phyloP scores from a whole-genome alignment of 2,797 vertebrate species.

The Manis pentadactyla region DNA sequence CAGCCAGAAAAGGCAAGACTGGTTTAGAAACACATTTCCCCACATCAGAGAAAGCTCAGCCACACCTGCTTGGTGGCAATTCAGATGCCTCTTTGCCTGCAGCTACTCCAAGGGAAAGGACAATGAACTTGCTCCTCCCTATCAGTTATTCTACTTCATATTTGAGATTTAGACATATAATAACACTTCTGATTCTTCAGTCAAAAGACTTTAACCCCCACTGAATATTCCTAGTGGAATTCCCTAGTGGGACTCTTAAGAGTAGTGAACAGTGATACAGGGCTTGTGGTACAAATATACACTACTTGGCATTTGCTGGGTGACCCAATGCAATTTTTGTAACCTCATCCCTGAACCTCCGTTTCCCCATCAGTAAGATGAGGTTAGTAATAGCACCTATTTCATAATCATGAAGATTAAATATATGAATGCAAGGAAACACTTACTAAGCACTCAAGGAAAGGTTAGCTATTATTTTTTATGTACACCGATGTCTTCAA shows the following conservation, averaged over 20 bases:
- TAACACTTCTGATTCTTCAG: not conserved
- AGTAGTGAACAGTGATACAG: not conserved
- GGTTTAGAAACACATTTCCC: not conserved
- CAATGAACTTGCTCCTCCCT: not conserved
- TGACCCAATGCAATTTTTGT: not conserved
- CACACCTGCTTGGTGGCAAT: not conserved
- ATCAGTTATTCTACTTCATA: not conserved
- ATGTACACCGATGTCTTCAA: not conserved
- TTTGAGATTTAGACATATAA: not conserved
- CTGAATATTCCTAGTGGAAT: not conserved
- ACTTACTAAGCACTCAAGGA: not conserved
- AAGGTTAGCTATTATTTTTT: not conserved
- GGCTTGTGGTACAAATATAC: not conserved
- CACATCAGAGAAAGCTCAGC: not conserved
- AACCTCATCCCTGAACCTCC: constrained; percentile 38
- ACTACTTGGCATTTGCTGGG: not conserved
- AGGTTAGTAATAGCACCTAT: constrained; percentile 52
- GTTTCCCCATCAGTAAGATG: constrained; percentile 16
- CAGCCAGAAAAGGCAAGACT: not conserved
- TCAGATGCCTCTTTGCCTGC: not conserved
- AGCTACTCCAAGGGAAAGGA: not conserved
- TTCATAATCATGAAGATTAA: not conserved
- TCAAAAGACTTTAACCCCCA: not conserved
- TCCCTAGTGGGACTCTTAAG: not conserved
- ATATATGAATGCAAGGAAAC: not conserved